Evolutionary conservation across 1,140 invertebrate species (phyloP).

Genomic region (Aphis craccivora): DNA sequence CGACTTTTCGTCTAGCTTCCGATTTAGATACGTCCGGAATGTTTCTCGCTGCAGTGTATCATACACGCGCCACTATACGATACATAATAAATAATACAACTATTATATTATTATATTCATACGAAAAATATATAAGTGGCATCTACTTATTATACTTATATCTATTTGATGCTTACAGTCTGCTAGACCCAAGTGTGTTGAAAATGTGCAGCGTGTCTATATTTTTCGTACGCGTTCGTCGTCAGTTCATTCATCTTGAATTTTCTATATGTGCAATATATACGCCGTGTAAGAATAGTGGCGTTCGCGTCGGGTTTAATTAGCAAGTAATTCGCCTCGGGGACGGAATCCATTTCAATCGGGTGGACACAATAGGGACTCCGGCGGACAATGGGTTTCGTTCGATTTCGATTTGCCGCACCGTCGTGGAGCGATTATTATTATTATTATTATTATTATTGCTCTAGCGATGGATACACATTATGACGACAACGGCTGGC

Average conservation of each 20-base stretch:
- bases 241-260: slow-evolving; percentile 51
- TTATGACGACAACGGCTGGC: background rate
- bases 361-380: slow-evolving; percentile 48
- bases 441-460: slow-evolving; percentile 56
- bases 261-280: slow-evolving; percentile 27
- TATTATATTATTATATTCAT: background rate
- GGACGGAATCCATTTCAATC: slow-evolving; percentile 49
- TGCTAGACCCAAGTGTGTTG: background rate
- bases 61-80: background rate
- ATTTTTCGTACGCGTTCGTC: background rate
- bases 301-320: slow-evolving; percentile 23
- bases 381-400: slow-evolving; percentile 45
- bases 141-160: background rate
- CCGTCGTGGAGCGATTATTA: slow-evolving; percentile 43
- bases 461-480: slow-evolving; percentile 2
- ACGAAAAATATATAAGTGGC: background rate
- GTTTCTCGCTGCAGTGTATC: background rate
- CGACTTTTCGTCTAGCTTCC: background rate
- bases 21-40: background rate
- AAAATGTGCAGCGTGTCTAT: background rate
- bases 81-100: background rate
- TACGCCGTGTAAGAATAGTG: background rate
- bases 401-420: slow-evolving; percentile 53
- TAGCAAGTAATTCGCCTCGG: slow-evolving; percentile 52
- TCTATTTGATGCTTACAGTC: background rate